Percentiles rank a stretch among this genome's conserved stretches.
phyloP scores from a whole-genome alignment of 2,888 invertebrate genomes.

The Micoletzkya japonica region DNA sequence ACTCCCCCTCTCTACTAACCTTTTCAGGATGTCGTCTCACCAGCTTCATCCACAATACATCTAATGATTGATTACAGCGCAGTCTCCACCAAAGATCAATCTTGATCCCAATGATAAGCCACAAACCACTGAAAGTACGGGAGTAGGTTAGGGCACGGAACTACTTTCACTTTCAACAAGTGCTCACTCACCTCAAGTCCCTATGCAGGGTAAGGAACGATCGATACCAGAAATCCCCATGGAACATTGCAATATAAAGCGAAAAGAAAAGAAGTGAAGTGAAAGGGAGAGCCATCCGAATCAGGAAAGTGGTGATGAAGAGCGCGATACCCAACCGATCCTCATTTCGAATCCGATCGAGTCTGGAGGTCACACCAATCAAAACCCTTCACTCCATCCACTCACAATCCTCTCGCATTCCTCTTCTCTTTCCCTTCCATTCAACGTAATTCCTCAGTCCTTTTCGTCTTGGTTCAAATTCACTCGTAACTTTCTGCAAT shows the following conservation, averaged over 20 bases:
- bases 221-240: constrained; percentile 61
- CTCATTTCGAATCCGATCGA: too few species aligned
- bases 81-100: constrained; percentile 52
- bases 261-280: constrained; percentile 30
- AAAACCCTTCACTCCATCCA: neutral
- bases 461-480: too few species aligned
- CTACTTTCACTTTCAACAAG: constrained; percentile 24
- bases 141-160: neutral
- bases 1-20: too few species aligned
- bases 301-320: too few species aligned
- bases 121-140: constrained; percentile 54
- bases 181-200: constrained; percentile 53
- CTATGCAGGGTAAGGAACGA: constrained; percentile 59
- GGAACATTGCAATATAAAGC: constrained; percentile 41
- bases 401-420: neutral
- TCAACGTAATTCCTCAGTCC: too few species aligned
- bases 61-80: constrained; percentile 41
- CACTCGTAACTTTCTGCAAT: too few species aligned
- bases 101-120: constrained; percentile 55
- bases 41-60: constrained; percentile 18
- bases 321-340: too few species aligned
- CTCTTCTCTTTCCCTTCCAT: constrained; percentile 11
- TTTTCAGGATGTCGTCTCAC: constrained; percentile 36
- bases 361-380: constrained; percentile 19
- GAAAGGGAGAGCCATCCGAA: constrained; percentile 36